These are phyloP conservation scores for Rattus rattus DNA, from an alignment of 2,113 vertebrate species.

Conservation along the genomic window DNA sequence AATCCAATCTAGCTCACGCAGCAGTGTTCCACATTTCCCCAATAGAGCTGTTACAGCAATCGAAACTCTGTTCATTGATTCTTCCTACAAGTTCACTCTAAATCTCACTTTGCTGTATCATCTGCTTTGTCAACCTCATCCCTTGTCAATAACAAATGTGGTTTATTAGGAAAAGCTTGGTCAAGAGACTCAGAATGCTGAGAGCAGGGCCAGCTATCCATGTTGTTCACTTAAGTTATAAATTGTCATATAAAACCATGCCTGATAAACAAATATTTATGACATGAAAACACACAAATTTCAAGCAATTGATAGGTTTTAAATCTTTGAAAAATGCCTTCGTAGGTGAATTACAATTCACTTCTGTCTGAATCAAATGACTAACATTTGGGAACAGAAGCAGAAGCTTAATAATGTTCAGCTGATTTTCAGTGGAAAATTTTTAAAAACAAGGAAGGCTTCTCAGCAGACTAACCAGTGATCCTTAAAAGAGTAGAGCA, in stretches of 20 bases:
- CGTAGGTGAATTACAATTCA: neutral
- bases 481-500: neutral
- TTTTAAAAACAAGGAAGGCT: neutral
- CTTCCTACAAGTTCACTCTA: neutral
- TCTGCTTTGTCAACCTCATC: neutral
- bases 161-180: neutral
- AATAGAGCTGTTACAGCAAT: neutral
- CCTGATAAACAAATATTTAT: neutral
- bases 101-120: neutral
- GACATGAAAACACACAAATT: neutral
- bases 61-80: neutral
- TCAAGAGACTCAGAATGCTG: neutral
- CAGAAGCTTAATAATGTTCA: neutral
- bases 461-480: neutral
- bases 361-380: neutral
- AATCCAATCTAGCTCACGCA: neutral
- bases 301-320: neutral
- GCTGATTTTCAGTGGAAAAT: neutral
- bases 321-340: neutral
- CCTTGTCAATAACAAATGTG: neutral
- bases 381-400: neutral
- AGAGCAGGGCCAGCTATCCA: neutral
- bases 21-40: neutral
- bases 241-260: neutral
- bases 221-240: neutral